Base-by-base conservation (phyloP, 2,888 invertebrate genomes). In the Deilephila elpenor region DNA sequence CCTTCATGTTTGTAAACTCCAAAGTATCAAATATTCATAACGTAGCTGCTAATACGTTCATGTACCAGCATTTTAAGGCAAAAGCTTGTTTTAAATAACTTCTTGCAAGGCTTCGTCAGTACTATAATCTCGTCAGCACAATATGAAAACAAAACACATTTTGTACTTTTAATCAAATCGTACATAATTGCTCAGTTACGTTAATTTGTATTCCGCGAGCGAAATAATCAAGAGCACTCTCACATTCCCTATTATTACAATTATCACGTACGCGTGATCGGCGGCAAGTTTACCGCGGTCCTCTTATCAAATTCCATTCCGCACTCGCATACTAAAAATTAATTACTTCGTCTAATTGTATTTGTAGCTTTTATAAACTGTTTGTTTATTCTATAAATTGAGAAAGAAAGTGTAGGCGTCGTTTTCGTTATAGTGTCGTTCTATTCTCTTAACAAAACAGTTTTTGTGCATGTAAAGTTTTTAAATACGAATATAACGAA, bases 181-280 rank as follows among this genome's bases (percentile, higher is more conserved):
- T 59, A 34, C 29, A 60, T 71, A 71, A 59, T 71, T 71, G 60
- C 25, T 34, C 34, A n/a, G n/a, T 32, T 25, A 25, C 70, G 51
- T 73, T 73, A 70, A 70, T 73, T 73, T 44, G 32, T 70, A 70
- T 73, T 73, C 73, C 19, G 29, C 19, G 29, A 29, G 70, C 59
- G 51, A 29, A 70, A 60, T 73, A 73, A 70, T 74, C 73, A 74
- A 77, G 75, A 82, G 80, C 77, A 79, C 75, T 77, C 78, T 72
- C 76, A 73, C 74, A 74, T 77, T 79, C 79, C 77, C 78, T 80
- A 83, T 83, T 84, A 84, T 80, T 78, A 82, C 78, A 82, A 82
- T 82, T 79, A 84, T 85, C 81, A 85, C 85, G 83, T 79, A 80
- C 79, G 75, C 74, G 75, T 67, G 67, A 67, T 67, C 67, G 67